Percentiles rank a stretch among this genome's conserved stretches.
Conservation (phyloP, 2,113 vertebrate genomes). For the Tapirus terrestris region DNA sequence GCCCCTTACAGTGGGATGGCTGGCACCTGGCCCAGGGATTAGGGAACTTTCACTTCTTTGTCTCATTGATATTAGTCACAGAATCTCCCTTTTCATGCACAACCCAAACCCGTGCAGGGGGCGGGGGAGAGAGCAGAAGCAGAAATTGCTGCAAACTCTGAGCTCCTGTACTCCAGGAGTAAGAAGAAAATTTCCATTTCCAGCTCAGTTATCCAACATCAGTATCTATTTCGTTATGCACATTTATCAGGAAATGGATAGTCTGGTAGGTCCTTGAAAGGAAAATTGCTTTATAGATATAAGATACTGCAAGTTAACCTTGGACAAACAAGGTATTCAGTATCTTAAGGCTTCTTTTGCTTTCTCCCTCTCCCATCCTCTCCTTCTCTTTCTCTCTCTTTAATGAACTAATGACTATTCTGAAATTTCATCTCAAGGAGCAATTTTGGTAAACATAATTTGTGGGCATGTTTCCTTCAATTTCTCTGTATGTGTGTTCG, state of each 20-base stretch:
- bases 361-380: constrained; percentile 49
- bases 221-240: constrained; percentile 54
- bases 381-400: constrained; percentile 52
- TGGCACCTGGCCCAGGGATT: constrained; percentile 80
- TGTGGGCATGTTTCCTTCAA: constrained; percentile 16
- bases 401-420: constrained; percentile 41
- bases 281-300: constrained; percentile 51
- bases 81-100: constrained; percentile 79
- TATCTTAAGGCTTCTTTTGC: constrained; percentile 50
- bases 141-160: constrained; percentile 46
- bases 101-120: constrained; percentile 48
- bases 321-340: constrained; percentile 48
- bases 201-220: constrained; percentile 58
- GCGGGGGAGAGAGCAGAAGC: background rate
- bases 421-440: constrained; percentile 69
- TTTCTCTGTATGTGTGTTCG: background rate
- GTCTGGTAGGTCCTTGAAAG: constrained; percentile 37
- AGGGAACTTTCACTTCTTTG: constrained; percentile 82
- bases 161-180: background rate
- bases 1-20: constrained; percentile 72
- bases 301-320: constrained; percentile 32
- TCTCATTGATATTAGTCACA: constrained; percentile 84
- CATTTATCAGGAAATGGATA: constrained; percentile 60
- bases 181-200: constrained; percentile 57
- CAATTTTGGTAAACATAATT: constrained; percentile 51